These are phyloP conservation scores for Halictus rubicundus DNA, from an alignment of 1,140 invertebrate genomes.

Conservation along the genomic window DNA sequence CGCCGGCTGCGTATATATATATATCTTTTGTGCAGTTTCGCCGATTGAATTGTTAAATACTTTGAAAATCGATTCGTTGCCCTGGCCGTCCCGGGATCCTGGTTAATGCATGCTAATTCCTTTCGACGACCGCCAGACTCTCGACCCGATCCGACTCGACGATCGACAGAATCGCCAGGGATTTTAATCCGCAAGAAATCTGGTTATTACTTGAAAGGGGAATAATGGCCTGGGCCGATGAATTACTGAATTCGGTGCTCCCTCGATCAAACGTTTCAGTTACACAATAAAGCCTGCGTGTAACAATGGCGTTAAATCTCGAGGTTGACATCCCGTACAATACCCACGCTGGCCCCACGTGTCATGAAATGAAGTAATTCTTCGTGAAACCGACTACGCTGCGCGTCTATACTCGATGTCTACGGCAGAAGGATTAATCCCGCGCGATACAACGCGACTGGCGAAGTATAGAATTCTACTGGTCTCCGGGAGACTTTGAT, in stretches of 20 bases:
- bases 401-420: too few relatives aligned
- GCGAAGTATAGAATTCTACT: too few relatives aligned
- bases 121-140: too few relatives aligned
- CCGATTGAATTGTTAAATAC: constrained; percentile 46
- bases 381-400: too few relatives aligned
- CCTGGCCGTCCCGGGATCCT: neutral
- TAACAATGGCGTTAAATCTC: too few relatives aligned
- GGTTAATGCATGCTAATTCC: constrained; percentile 3
- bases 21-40: constrained; percentile 15
- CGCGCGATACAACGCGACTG: too few relatives aligned
- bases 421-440: too few relatives aligned
- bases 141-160: too few relatives aligned
- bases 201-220: neutral
- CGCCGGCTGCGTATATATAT: neutral
- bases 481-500: too few relatives aligned
- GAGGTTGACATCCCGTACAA: too few relatives aligned
- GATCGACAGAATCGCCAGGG: neutral
- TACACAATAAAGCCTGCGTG: neutral
- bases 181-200: constrained; percentile 1
- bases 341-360: too few relatives aligned
- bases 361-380: too few relatives aligned
- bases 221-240: neutral
- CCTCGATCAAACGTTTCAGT: neutral
- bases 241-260: neutral
- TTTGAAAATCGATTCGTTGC: constrained; percentile 24